These are phyloP conservation scores for Chelidonichthys spinosus DNA, from an alignment of 2,797 vertebrate genomes.

Conservation along the genomic window DNA sequence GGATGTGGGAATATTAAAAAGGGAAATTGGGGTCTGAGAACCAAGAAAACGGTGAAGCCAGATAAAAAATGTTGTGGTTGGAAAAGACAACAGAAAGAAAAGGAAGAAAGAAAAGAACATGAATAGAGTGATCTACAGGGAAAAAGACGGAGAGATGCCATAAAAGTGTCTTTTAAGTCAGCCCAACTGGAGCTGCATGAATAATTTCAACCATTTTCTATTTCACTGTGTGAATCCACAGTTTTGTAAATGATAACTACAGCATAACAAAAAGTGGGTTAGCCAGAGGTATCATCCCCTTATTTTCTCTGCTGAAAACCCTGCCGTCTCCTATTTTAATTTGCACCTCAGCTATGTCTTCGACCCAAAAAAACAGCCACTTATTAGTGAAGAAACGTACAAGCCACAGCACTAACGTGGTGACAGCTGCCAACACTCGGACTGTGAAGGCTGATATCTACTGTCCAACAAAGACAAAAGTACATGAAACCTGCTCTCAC, in stretches of 20 bases:
- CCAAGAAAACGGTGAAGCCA: conserved; percentile 35
- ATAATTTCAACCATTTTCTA: conserved; percentile 55
- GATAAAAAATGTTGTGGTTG: conserved; percentile 55
- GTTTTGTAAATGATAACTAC: conserved; percentile 52
- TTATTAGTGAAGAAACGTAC: conserved; percentile 3
- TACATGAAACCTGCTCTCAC: not conserved
- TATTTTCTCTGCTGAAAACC: conserved; percentile 22
- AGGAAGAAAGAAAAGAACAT: not conserved
- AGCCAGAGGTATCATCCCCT: conserved; percentile 26
- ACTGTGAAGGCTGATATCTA: conserved; percentile 15
- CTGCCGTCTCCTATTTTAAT: conserved; percentile 10
- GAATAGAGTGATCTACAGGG: conserved; percentile 61
- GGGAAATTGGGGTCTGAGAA: conserved; percentile 6
- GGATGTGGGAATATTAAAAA: conserved; percentile 10
- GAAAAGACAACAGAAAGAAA: conserved; percentile 52
- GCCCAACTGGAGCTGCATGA: conserved; percentile 65
- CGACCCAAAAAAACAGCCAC: not conserved
- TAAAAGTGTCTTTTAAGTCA: conserved; percentile 70
- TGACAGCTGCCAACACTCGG: conserved; percentile 18
- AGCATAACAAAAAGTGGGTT: conserved; percentile 58
- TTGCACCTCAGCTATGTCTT: conserved; percentile 11
- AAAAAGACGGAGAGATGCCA: conserved; percentile 53
- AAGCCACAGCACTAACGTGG: conserved; percentile 11
- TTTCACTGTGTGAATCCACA: conserved; percentile 44
- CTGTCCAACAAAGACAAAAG: conserved; percentile 5